A percentile compares a stretch with the other conserved stretches of the same genome.
Conservation (phyloP, 2,888 invertebrate species). For the Apamea crenata region DNA sequence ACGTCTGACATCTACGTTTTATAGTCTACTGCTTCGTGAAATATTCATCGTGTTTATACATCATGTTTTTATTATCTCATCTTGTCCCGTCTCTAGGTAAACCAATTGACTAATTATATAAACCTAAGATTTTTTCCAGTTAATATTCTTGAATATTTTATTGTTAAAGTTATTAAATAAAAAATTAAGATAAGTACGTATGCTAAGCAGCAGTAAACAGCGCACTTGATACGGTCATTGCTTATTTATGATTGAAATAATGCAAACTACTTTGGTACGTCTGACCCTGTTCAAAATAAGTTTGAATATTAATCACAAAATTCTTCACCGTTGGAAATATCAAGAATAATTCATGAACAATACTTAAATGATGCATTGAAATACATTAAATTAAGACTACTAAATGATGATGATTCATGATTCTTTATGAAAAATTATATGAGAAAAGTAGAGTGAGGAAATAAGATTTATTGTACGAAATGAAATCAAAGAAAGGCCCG, state of each 20-base stretch:
- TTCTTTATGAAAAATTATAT: not conserved
- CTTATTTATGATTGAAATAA: conserved; percentile 58
- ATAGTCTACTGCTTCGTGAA: conserved; percentile 60
- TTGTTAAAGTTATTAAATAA: not conserved
- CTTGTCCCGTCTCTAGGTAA: not conserved
- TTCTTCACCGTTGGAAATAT: conserved; percentile 33
- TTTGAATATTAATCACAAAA: conserved; percentile 46
- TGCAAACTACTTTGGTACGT: conserved; percentile 57
- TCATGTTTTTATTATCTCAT: conserved; percentile 38
- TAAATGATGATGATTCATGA: conserved; percentile 4
- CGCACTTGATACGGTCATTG: conserved; percentile 43
- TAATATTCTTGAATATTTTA: conserved; percentile 3
- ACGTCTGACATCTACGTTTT: conserved; percentile 35
- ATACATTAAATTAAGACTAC: not conserved
- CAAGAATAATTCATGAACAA: conserved; percentile 4
- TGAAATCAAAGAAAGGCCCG: conserved; percentile 37
- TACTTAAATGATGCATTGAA: not conserved
- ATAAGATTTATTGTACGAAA: conserved; percentile 35
- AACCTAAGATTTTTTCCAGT: not conserved
- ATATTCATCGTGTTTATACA: conserved; percentile 61
- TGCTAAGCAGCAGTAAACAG: conserved; percentile 43
- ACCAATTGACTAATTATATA: not conserved
- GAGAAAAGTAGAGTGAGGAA: conserved; percentile 10
- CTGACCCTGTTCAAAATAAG: conserved; percentile 30
- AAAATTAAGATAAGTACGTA: conserved; percentile 31